Conservation (phyloP, 2,888 invertebrate species). For the Platynereis dumerilii region DNA sequence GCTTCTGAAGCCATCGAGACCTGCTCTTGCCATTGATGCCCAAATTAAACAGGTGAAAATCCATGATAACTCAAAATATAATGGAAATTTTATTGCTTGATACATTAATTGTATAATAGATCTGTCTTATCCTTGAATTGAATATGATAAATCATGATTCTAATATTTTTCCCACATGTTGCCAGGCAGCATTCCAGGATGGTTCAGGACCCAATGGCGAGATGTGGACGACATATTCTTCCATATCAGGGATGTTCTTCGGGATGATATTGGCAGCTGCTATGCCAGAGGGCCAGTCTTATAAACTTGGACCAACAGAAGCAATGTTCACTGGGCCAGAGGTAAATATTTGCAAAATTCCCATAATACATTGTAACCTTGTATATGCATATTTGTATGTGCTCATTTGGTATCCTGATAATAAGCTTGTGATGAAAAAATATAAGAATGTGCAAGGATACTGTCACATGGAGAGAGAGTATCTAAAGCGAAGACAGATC, state of each 20-base stretch:
- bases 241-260: conserved; percentile 41
- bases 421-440: no score
- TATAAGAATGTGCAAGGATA: no score
- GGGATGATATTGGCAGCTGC: conserved; percentile 53
- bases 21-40: conserved; percentile 28
- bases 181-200: conserved; percentile 7
- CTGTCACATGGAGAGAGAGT: no score
- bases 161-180: no score
- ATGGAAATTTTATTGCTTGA: no score
- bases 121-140: no score
- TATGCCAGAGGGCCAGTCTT: conserved; percentile 32
- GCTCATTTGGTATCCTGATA: no score
- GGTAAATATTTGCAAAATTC: no score
- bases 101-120: no score
- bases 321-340: conserved; percentile 38
- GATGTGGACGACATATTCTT: conserved; percentile 51
- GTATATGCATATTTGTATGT: background rate
- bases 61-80: background rate
- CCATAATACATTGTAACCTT: no score
- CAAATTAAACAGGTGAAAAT: conserved; percentile 41
- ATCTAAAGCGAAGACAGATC: no score
- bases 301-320: conserved; percentile 40
- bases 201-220: conserved; percentile 43
- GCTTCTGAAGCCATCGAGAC: conserved; percentile 17
- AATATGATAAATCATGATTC: no score